These are phyloP conservation scores for Patiria miniata DNA, from an alignment of 35 echinoderm and acorn worm genomes.

Conservation along the genomic window DNA sequence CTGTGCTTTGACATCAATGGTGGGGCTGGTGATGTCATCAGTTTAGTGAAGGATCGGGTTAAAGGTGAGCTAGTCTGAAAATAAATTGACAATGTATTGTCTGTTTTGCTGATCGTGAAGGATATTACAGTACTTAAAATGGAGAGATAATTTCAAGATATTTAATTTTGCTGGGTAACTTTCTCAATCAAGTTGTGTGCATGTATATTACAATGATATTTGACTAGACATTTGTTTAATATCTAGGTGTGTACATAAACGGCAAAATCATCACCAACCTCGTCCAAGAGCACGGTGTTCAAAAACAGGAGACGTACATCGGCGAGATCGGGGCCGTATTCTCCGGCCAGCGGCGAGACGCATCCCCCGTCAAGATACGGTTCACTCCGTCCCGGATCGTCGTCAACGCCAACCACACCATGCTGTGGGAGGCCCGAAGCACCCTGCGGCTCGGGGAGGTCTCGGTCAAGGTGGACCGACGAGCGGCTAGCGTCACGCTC, in stretches of 20 bases:
- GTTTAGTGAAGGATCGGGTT: background rate
- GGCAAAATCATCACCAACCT: background rate
- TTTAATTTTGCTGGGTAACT: too few relatives aligned
- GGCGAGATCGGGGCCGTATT: constrained; percentile 1
- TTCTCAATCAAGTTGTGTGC: too few relatives aligned
- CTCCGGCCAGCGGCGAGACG: background rate
- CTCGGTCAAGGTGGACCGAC: background rate
- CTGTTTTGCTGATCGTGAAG: too few relatives aligned
- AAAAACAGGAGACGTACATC: background rate
- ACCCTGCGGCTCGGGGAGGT: background rate
- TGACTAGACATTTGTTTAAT: background rate
- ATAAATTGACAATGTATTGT: too few relatives aligned
- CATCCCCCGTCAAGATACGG: background rate
- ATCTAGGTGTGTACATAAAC: constrained; percentile 2
- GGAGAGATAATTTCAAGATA: too few relatives aligned
- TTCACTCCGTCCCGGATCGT: background rate
- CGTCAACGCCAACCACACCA: background rate
- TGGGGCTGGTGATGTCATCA: constrained; percentile 12
- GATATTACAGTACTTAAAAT: too few relatives aligned
- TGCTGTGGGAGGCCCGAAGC: background rate
- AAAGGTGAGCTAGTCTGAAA: background rate
- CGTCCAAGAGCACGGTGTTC: background rate
- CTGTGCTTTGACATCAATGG: constrained; percentile 2
- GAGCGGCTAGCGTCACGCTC: background rate
- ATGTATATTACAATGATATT: too few relatives aligned